Conservation (phyloP, 2,797 vertebrate genomes). For the Falco biarmicus region DNA sequence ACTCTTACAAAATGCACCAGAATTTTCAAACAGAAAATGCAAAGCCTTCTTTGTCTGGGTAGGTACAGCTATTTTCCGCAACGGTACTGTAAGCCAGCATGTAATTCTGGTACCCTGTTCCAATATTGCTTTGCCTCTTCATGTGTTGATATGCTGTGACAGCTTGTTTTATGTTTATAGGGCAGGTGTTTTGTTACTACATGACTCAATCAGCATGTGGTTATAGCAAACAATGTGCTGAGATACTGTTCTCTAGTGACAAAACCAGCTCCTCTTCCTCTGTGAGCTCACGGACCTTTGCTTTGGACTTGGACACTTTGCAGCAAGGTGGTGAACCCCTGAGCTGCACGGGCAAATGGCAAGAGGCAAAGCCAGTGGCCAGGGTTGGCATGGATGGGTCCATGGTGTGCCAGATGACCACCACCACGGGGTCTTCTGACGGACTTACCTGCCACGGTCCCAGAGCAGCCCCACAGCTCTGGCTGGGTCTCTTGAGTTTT, state of each 20-base stretch:
- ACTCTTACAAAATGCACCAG: neutral
- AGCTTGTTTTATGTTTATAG: neutral
- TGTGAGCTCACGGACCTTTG: neutral
- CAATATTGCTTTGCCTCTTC: neutral
- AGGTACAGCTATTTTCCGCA: neutral
- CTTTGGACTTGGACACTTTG: neutral
- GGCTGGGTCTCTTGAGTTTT: neutral
- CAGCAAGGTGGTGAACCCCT: neutral
- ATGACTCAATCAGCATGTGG: neutral
- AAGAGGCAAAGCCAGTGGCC: neutral
- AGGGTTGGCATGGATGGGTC: neutral
- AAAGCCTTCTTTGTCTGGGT: neutral
- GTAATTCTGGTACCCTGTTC: neutral
- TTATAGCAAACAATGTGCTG: neutral
- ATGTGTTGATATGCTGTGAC: neutral
- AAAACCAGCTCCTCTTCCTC: neutral
- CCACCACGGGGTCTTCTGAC: neutral
- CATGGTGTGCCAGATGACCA: rapidly evolving
- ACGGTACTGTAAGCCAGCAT: neutral
- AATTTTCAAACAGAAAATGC: neutral
- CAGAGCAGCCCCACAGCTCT: neutral
- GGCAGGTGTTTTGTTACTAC: conserved; percentile 19
- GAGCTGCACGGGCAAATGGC: rapidly evolving
- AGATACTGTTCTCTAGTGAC: neutral
- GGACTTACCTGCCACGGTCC: neutral